These are phyloP conservation scores for Trichogramma pretiosum DNA, from an alignment of 1,140 invertebrate species.

Conservation along the genomic window DNA sequence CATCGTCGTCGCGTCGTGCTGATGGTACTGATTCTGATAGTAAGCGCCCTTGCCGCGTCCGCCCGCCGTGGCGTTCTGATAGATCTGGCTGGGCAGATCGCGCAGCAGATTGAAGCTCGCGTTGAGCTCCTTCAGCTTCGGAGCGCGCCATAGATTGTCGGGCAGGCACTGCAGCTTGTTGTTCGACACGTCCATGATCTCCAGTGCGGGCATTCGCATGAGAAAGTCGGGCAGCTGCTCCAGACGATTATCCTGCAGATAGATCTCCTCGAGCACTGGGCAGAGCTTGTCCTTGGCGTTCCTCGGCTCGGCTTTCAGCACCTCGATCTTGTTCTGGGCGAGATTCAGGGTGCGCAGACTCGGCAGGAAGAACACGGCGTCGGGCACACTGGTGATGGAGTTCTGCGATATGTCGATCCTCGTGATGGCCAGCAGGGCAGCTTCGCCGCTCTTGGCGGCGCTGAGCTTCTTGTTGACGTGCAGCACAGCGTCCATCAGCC, in stretches of 20 bases:
- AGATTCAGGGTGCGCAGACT: conserved; percentile 46
- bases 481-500: conserved; percentile 76
- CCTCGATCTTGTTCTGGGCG: conserved; percentile 66
- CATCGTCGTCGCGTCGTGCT: too few relatives aligned
- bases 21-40: too few relatives aligned
- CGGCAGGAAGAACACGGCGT: conserved; percentile 70
- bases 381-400: conserved; percentile 69
- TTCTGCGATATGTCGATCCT: conserved; percentile 91
- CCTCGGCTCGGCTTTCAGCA: conserved; percentile 35
- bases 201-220: conserved; percentile 71
- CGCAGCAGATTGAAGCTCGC: conserved; percentile 82
- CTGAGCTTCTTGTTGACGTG: conserved; percentile 78
- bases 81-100: conserved; percentile 59
- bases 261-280: conserved; percentile 79
- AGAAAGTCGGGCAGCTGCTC: conserved; percentile 70
- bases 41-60: conserved; percentile 31
- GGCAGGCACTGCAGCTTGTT: conserved; percentile 87
- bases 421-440: conserved; percentile 82
- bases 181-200: conserved; percentile 82
- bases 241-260: conserved; percentile 80
- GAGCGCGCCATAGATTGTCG: conserved; percentile 80
- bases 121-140: conserved; percentile 82
- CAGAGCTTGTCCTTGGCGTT: conserved; percentile 52
- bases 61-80: conserved; percentile 32
- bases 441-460: conserved; percentile 50